Conservation (phyloP, 2,113 vertebrate genomes). For the Rhinopomastus cyanomelas region DNA sequence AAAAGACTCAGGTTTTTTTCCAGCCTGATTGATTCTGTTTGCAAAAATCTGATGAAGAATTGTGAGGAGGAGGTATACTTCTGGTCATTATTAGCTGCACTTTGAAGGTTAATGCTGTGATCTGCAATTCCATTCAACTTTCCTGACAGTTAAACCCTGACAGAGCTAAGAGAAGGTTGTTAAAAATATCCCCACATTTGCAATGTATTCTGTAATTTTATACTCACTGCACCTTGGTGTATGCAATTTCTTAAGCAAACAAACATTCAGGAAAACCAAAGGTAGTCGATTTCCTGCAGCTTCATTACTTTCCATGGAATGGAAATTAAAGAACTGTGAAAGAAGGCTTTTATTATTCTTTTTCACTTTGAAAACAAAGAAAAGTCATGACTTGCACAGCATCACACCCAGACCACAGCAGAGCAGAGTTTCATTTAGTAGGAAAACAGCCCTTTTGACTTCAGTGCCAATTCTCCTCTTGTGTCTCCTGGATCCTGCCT, state of each 20-base stretch:
- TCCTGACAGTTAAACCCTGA: not conserved
- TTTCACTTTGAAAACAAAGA: conserved; percentile 9
- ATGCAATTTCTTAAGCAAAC: conserved; percentile 27
- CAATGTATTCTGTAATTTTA: not conserved
- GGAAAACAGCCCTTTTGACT: not conserved
- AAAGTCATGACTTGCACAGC: not conserved
- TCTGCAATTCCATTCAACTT: not conserved
- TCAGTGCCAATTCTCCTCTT: not conserved
- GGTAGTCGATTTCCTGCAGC: not conserved
- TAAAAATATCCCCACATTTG: conserved; percentile 17
- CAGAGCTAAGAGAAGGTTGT: not conserved
- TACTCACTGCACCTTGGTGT: not conserved
- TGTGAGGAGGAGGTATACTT: not conserved
- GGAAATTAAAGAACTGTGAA: not conserved
- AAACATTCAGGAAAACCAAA: conserved; percentile 6
- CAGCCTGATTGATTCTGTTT: not conserved
- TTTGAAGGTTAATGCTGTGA: not conserved
- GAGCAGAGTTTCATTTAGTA: not conserved
- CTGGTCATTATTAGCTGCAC: not conserved
- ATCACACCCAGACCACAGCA: not conserved
- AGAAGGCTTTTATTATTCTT: not conserved
- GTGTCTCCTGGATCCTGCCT: not conserved
- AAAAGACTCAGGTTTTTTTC: too few relatives aligned
- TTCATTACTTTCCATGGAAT: not conserved
- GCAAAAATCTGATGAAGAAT: not conserved